Percentiles rank a stretch among this genome's conserved stretches.
Conservation (phyloP, 2,888 invertebrate species). For the Muschampia plurimacula region DNA sequence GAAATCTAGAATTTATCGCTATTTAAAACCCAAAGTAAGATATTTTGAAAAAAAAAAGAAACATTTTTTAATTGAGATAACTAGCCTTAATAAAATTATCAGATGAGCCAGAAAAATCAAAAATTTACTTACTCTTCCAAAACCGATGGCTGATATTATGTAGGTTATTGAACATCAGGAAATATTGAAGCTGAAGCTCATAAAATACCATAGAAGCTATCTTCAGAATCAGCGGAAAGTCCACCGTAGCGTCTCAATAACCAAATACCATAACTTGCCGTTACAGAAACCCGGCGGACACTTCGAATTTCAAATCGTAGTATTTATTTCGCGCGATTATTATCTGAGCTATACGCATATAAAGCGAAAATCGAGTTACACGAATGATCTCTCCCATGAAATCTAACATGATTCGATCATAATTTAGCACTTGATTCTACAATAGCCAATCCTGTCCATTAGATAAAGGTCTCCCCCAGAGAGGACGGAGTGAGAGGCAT, state of each 20-base stretch:
- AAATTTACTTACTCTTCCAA: no score
- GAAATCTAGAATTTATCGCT: neutral
- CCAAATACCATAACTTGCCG: conserved; percentile 46
- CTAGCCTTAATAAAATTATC: no score
- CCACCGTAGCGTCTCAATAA: conserved; percentile 33
- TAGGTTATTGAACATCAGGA: neutral
- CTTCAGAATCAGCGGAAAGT: conserved; percentile 23
- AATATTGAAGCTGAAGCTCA: conserved; percentile 24
- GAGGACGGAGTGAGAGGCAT: conserved; percentile 30
- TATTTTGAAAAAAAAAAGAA: neutral
- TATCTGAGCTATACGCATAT: conserved; percentile 57
- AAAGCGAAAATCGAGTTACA: conserved; percentile 51
- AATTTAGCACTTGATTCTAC: conserved; percentile 74
- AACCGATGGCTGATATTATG: no score
- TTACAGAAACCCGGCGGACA: conserved; percentile 50
- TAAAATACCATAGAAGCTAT: conserved; percentile 35
- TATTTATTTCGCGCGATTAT: conserved; percentile 67
- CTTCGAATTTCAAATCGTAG: conserved; percentile 72
- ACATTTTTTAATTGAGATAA: no score
- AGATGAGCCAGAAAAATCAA: no score
- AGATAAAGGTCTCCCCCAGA: conserved; percentile 63
- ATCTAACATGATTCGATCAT: conserved; percentile 71
- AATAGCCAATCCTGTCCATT: conserved; percentile 67
- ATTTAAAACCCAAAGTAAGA: neutral
- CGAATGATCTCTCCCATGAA: conserved; percentile 65